phyloP scores from a whole-genome alignment of 2,888 invertebrate genomes.

The Leucania comma region DNA sequence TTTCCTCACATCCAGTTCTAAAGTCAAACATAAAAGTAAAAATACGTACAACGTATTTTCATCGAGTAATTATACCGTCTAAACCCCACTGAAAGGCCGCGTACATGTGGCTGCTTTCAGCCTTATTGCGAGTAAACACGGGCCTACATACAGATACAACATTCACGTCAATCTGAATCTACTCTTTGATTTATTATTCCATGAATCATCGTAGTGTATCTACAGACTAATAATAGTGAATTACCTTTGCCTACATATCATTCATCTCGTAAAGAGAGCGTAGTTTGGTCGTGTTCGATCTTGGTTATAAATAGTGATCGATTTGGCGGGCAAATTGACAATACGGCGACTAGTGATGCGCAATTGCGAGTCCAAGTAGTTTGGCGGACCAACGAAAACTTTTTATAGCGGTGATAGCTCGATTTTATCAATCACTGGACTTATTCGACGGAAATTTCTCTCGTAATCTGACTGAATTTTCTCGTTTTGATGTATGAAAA shows the following conservation, averaged over 20 bases:
- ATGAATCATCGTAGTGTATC: slow-evolving; percentile 54
- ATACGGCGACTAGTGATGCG: slow-evolving; percentile 71
- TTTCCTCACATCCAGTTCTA: background rate
- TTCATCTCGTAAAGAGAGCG: slow-evolving; percentile 60
- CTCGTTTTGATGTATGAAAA: slow-evolving; percentile 15
- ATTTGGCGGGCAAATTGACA: slow-evolving; percentile 85
- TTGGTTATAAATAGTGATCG: slow-evolving; percentile 86
- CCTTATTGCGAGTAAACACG: slow-evolving; percentile 40
- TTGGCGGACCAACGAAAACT: slow-evolving; percentile 47
- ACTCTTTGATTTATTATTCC: slow-evolving; percentile 59
- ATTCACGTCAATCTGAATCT: slow-evolving; percentile 51
- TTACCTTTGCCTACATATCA: slow-evolving; percentile 55
- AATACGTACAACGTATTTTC: slow-evolving; percentile 17
- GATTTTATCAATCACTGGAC: slow-evolving; percentile 49
- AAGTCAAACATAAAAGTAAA: slow-evolving; percentile 3
- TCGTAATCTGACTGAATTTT: slow-evolving; percentile 11
- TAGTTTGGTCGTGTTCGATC: slow-evolving; percentile 58
- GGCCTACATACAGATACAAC: slow-evolving; percentile 30
- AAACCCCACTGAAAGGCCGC: slow-evolving; percentile 20
- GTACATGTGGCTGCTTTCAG: slow-evolving; percentile 50
- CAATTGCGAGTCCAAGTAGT: slow-evolving; percentile 50
- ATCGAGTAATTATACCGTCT: slow-evolving; percentile 32
- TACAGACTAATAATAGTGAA: slow-evolving; percentile 52
- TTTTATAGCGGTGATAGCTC: slow-evolving; percentile 39
- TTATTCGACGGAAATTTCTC: slow-evolving; percentile 30